A percentile compares a stretch with the other conserved stretches of the same genome.
phyloP scores from a whole-genome alignment of 2,113 vertebrate genomes.

The Vombatus ursinus region DNA sequence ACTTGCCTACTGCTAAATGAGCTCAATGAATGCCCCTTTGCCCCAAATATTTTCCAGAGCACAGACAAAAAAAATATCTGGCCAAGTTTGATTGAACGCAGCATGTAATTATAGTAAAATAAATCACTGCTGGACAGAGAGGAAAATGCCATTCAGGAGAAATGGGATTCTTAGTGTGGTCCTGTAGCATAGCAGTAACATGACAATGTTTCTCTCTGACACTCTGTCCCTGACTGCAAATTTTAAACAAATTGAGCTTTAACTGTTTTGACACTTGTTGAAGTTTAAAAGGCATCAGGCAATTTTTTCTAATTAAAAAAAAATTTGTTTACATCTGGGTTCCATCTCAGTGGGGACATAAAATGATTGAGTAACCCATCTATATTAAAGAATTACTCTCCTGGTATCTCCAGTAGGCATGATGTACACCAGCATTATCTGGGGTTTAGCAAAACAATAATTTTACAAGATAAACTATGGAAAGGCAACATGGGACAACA shows the following conservation, averaged over 20 bases:
- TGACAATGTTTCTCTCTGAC: neutral
- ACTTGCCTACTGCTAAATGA: conserved; percentile 49
- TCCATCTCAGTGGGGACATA: neutral
- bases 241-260: neutral
- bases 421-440: neutral
- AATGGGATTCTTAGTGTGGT: neutral
- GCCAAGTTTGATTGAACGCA: neutral
- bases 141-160: neutral
- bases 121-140: neutral
- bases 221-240: neutral
- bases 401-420: neutral
- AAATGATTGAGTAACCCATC: neutral
- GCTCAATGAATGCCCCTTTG: neutral
- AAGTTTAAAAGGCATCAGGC: conserved; percentile 15
- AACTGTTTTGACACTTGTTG: neutral
- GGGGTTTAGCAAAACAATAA: neutral
- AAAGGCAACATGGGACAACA: neutral
- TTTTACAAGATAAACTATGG: neutral
- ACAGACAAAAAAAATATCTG: neutral
- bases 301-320: neutral
- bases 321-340: conserved; percentile 39
- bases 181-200: neutral
- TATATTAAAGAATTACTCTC: neutral
- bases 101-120: neutral
- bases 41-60: neutral